Evolutionary conservation across 1,140 invertebrate species (phyloP).

Genomic region (Cardiocondyla obscurior): DNA sequence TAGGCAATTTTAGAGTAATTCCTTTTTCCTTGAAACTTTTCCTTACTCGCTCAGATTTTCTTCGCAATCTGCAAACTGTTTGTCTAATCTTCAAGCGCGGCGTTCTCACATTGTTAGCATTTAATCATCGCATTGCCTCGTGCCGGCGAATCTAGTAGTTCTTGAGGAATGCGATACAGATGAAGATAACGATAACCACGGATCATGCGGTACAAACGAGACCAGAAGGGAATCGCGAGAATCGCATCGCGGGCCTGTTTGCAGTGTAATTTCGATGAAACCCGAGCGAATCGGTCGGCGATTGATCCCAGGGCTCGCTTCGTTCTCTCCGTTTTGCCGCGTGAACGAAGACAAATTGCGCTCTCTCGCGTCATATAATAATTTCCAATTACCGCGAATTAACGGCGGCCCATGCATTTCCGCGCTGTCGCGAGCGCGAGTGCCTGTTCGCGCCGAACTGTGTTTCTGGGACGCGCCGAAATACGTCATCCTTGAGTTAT

Average conservation of each 20-base stretch:
- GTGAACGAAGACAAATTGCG: conserved; percentile 65
- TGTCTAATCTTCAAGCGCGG: background rate
- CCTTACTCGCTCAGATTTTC: background rate
- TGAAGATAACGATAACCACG: background rate
- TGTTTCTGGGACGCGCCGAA: conserved; percentile 38
- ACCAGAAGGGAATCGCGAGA: background rate
- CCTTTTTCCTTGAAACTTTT: background rate
- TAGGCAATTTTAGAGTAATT: background rate
- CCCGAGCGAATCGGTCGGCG: background rate
- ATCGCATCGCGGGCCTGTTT: background rate
- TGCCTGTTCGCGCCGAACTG: conserved; percentile 36
- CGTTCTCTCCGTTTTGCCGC: background rate
- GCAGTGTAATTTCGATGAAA: background rate
- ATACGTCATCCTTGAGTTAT: conserved; percentile 45
- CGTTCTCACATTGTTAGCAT: background rate
- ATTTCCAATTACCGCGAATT: conserved; percentile 70
- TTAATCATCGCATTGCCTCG: background rate
- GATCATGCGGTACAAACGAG: background rate
- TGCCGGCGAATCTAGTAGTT: background rate
- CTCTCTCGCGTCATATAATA: conserved; percentile 60
- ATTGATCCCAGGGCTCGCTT: background rate
- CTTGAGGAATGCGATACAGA: background rate
- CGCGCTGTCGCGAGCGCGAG: conserved; percentile 37
- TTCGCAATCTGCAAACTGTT: background rate
- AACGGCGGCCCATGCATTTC: conserved; percentile 54